Percentiles rank a stretch among this genome's conserved stretches.
Evolutionary conservation across 2,888 invertebrate species (phyloP).

Genomic region (Athripsodes cinereus): DNA sequence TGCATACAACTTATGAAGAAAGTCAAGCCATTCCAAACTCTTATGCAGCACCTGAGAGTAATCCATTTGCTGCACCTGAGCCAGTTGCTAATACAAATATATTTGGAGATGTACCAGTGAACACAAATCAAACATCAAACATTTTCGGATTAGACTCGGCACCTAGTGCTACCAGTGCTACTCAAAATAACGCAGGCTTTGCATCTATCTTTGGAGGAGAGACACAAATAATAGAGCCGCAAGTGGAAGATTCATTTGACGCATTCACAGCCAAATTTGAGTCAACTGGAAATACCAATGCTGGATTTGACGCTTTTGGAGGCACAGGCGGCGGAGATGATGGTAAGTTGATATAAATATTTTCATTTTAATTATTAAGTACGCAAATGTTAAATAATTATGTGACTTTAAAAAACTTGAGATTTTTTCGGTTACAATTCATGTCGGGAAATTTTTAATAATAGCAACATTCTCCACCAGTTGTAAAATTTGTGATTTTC

Average conservation of each 20-base stretch:
- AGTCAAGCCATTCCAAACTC: constrained; percentile 1
- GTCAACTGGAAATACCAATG: constrained; percentile 48
- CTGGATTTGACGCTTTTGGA: constrained; percentile 51
- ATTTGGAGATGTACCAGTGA: constrained; percentile 4
- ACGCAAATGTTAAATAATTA: background rate
- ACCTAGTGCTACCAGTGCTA: background rate
- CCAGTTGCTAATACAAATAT: constrained; percentile 3
- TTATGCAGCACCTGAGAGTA: constrained; percentile 16
- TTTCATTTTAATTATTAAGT: background rate
- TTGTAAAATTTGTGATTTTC: too few relatives aligned
- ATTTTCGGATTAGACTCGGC: constrained; percentile 11
- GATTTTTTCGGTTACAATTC: too few relatives aligned
- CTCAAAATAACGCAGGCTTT: constrained; percentile 5
- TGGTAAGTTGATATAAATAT: constrained; percentile 13
- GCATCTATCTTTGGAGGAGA: constrained; percentile 20
- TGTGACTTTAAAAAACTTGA: background rate
- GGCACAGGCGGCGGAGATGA: constrained; percentile 30
- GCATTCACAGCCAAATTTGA: constrained; percentile 89
- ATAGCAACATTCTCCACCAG: too few relatives aligned
- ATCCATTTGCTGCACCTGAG: constrained; percentile 21
- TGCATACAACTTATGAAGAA: background rate
- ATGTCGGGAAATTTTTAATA: too few relatives aligned
- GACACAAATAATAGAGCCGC: constrained; percentile 29
- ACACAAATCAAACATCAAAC: constrained; percentile 3
- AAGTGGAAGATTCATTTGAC: constrained; percentile 62